Base-by-base conservation (phyloP, 2,797 vertebrate species). In the Pithecia hirsuta region DNA sequence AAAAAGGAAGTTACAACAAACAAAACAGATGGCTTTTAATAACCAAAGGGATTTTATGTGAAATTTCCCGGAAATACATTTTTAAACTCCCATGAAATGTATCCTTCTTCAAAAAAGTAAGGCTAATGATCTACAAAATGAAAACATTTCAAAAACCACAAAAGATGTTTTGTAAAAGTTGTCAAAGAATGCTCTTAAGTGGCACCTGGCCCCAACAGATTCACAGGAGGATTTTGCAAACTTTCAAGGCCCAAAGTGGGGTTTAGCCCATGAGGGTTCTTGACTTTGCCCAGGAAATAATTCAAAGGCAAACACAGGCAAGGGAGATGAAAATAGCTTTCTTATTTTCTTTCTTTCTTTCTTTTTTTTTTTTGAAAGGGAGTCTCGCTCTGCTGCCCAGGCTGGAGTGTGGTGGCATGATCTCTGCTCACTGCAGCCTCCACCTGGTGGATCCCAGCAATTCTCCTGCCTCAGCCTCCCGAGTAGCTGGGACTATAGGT, bases 31-130 rank as follows among this genome's bases (percentile, higher is more conserved):
- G 44, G 17, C 39, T 80, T 93, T 85, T 76, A 50, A 82, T n/a
- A 12, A 86, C 76, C 41, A 52, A 91, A 15, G 41, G 10, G 76
- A 48, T 81, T 74, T 30, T 76, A 83, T 41, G 20, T n/a, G 70
- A 64, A 87, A 79, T 76, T 84, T 11, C 48, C 61, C 59, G 87
- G 41, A 94, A 83, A 88, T 84, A 88, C 30, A 52, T 84, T 87
- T 72, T n/a, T 64, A 89, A 74, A 26, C 15, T 50, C 59, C 26
- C 10, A 3, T 70, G 59, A 90, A 82, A 61, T 61, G 61, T n/a
- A 67, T 70, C 33, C 36, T 81, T 46, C 88, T 75, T 75, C 57
- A 5, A 55, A 93, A 44, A 86, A 64, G 19, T 46, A 81, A 84
- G 12, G 28, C 28, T 13, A 44, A 61, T 64, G 5, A 50, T 80